Evolutionary conservation across 2,113 vertebrate genomes (phyloP).

Genomic region (Poeciliopsis prolifica): DNA sequence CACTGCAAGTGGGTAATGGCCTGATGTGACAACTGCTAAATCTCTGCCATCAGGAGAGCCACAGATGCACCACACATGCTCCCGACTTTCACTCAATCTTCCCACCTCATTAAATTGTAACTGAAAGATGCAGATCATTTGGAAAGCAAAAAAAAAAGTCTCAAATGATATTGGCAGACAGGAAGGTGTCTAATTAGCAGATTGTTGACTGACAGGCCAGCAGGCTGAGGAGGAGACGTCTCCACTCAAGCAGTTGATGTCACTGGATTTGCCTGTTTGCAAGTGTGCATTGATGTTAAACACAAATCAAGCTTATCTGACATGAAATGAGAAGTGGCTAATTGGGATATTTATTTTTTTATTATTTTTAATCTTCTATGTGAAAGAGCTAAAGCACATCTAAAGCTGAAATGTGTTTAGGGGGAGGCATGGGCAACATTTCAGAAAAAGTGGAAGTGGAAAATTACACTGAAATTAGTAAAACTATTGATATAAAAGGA

Average conservation of each 20-base stretch:
- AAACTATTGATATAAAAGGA: no score
- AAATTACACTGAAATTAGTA: no score
- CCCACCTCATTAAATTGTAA: slow-evolving; percentile 50
- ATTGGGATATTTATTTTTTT: no score
- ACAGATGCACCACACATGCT: slow-evolving; percentile 41
- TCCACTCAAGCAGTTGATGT: slow-evolving; percentile 11
- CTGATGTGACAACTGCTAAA: slow-evolving; percentile 32
- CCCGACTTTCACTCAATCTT: slow-evolving; percentile 31
- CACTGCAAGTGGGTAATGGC: slow-evolving; percentile 45
- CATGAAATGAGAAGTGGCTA: slow-evolving; percentile 13
- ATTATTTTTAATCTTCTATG: background rate
- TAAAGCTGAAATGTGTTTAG: background rate
- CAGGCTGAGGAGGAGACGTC: slow-evolving; percentile 3
- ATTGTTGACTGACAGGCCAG: slow-evolving; percentile 49
- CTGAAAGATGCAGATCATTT: slow-evolving; percentile 27
- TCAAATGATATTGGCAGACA: slow-evolving; percentile 41
- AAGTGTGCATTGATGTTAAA: slow-evolving; percentile 4
- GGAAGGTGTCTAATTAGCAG: slow-evolving; percentile 38
- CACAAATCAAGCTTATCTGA: slow-evolving; percentile 1
- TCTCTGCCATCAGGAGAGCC: slow-evolving; percentile 37
- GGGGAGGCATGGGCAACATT: no score
- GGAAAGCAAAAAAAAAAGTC: background rate
- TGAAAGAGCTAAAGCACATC: background rate
- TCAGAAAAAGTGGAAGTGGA: no score
- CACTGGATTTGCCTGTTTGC: background rate